Evolutionary conservation across 2,797 vertebrate species (phyloP).

Genomic region (Falco novaeseelandiae): DNA sequence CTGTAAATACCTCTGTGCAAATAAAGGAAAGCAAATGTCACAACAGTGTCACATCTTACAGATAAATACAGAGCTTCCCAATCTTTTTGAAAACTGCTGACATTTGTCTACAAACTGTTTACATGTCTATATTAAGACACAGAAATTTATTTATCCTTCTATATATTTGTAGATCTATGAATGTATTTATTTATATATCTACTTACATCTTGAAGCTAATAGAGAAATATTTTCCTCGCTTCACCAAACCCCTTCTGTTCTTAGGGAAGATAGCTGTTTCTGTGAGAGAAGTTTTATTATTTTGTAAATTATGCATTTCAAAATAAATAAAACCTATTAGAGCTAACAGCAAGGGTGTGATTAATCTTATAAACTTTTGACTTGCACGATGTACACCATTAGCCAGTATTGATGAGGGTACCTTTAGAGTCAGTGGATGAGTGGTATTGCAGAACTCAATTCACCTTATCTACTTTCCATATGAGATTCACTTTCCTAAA

Average conservation of each 20-base stretch:
- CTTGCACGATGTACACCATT: neutral
- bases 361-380: neutral
- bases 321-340: neutral
- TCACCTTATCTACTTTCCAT: neutral
- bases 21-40: neutral
- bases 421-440: neutral
- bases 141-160: neutral
- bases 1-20: neutral
- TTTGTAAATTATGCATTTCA: neutral
- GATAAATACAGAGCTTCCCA: neutral
- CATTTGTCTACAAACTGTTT: neutral
- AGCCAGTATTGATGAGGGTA: neutral
- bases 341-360: neutral
- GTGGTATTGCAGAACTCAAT: neutral
- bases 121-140: neutral
- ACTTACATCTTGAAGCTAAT: neutral
- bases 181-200: neutral
- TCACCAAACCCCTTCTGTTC: neutral
- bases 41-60: neutral
- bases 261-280: neutral
- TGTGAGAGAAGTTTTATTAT: neutral
- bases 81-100: neutral
- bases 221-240: neutral
- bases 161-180: neutral
- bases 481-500: neutral